A percentile compares a stretch with the other conserved stretches of the same genome.
Conservation (phyloP, 2,797 vertebrate species). For the Poeciliopsis turneri region DNA sequence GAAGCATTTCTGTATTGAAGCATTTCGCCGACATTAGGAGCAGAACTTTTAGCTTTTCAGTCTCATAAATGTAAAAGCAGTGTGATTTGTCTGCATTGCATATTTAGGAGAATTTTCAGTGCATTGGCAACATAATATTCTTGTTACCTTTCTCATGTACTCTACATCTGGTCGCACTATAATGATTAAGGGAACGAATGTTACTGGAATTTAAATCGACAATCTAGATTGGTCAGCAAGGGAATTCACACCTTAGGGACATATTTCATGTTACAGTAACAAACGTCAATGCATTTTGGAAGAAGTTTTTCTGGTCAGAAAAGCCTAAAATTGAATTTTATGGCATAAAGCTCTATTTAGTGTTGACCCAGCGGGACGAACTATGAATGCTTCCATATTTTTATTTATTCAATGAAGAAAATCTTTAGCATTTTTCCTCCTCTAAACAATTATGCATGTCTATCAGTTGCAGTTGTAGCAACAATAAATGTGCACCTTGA, state of each 20-base stretch:
- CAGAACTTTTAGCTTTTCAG: background rate
- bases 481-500: background rate
- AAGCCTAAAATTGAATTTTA: background rate
- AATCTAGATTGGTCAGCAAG: background rate
- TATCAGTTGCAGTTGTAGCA: background rate
- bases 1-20: background rate
- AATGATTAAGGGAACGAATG: background rate
- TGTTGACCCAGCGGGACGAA: background rate
- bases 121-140: background rate
- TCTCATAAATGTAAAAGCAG: background rate
- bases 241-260: background rate
- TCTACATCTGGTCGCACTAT: background rate
- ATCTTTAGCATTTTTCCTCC: background rate
- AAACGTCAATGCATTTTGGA: background rate
- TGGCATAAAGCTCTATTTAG: background rate
- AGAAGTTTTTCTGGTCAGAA: background rate
- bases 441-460: background rate
- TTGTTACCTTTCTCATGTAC: background rate
- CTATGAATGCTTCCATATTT: background rate
- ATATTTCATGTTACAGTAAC: background rate
- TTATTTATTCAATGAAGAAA: background rate
- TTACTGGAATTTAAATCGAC: background rate
- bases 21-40: background rate
- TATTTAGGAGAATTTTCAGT: background rate
- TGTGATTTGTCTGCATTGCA: background rate